phyloP scores from a whole-genome alignment of 2,113 vertebrate genomes.

The Neomonachus schauinslandi region DNA sequence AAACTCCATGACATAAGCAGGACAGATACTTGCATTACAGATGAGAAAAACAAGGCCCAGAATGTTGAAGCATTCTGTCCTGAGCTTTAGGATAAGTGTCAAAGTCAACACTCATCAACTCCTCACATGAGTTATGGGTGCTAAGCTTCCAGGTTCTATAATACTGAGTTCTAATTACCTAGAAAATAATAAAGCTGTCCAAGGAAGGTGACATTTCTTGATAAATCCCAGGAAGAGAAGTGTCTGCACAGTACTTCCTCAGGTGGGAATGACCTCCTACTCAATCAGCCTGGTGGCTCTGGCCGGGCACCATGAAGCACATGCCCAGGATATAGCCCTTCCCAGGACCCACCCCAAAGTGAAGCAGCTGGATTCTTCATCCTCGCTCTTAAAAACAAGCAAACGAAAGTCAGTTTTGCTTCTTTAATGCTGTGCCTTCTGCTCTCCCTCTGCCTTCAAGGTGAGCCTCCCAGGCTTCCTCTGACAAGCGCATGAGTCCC shows the following conservation, averaged over 20 bases:
- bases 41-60: neutral
- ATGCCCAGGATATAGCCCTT: neutral
- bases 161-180: neutral
- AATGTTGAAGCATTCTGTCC: neutral
- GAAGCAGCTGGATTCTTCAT: neutral
- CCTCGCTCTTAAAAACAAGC: neutral
- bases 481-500: neutral
- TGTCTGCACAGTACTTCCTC: neutral
- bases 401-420: neutral
- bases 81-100: neutral
- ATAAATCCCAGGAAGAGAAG: neutral
- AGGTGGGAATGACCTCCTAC: neutral
- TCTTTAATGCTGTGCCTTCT: slow-evolving; percentile 16
- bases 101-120: neutral
- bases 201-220: neutral
- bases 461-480: neutral
- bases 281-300: accelerated
- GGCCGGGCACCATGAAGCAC: neutral
- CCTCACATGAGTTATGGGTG: neutral
- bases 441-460: neutral
- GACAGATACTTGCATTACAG: neutral
- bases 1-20: neutral
- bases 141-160: neutral
- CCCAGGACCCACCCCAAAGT: neutral
- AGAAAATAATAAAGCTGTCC: neutral